Base-by-base conservation (phyloP, 1,140 invertebrate species). In the Marisa cornuarietis region DNA sequence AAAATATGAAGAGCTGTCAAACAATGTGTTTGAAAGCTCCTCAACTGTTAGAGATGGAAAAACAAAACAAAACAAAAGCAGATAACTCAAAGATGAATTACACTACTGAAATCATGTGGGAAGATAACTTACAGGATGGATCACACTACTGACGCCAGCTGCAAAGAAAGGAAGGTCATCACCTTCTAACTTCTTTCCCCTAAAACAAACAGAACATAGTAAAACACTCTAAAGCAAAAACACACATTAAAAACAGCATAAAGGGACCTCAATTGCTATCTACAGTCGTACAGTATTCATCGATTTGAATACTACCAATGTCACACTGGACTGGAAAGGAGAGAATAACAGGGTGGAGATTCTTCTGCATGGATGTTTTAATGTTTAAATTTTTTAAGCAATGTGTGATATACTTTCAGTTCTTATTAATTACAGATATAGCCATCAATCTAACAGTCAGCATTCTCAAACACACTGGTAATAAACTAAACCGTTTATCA, bases 131-230 rank as follows among this genome's bases (percentile, higher is more conserved):
- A 92, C 90, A n/a, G 98, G 98, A 93, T 99, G 98, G 87, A 99
- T 97, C 0, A 99, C 98, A 65, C 96, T 96, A 91, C 97, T 99
- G 7, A 99, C 94, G n/a, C 98, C 98, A 65, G 96, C 95, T 9
- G 97, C 97, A 92, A 98, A 98, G 91, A 99, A 99, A 71, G 96
- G 96, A 31, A 98, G 90, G 92, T 92, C n/a, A 22, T 92, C 92
- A 75, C 94, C 94, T 51, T 93, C 91, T 24, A 97, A 91, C 18
- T 94, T 93, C 90, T 97, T 98, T 5, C 97, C 97, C 85, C 97
- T 95, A 86, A 66, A 92, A 90, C 68, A 62, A 80, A 54, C 83
- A 62, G 69, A 62, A 69, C 26, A 69, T 10, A 11, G 18, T 7
- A 65, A n/a, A 31, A 22, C 6, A 10, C 31, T 54, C 8, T 54